phyloP scores from a whole-genome alignment of 92 coral and sea anemone species.

The Plumapathes pennacea region DNA sequence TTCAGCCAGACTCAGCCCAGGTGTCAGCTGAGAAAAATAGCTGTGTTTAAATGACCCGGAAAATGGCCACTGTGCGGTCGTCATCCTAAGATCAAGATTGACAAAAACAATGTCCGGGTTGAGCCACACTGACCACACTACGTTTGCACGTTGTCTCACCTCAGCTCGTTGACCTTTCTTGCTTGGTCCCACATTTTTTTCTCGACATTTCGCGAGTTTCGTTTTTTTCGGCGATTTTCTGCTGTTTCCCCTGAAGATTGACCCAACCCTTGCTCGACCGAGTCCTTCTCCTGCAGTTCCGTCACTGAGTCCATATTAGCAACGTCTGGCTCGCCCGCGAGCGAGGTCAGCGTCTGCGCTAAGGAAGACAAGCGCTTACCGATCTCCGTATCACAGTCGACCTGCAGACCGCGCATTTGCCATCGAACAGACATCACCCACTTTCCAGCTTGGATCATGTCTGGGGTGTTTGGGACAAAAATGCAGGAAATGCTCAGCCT shows the following conservation, averaged over 20 bases:
- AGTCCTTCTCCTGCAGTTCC: constrained; percentile 73
- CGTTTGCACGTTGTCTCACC: too few relatives aligned
- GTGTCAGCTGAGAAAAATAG: too few relatives aligned
- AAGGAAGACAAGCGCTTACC: constrained; percentile 90
- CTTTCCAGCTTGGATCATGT: constrained; percentile 87
- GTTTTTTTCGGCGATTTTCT: constrained; percentile 39
- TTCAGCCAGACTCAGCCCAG: too few relatives aligned
- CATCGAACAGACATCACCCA: constrained; percentile 97
- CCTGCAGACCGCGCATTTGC: constrained; percentile 97
- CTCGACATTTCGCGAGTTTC: constrained; percentile 65
- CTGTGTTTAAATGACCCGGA: too few relatives aligned
- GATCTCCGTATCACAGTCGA: constrained; percentile 87
- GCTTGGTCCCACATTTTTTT: constrained; percentile 99
- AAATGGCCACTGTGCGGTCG: too few relatives aligned
- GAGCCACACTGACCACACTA: too few relatives aligned
- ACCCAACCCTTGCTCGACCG: constrained; percentile 15
- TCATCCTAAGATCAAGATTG: too few relatives aligned
- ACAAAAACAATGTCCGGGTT: too few relatives aligned
- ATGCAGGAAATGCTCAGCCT: too few relatives aligned
- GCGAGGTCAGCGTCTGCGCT: constrained; percentile 90
- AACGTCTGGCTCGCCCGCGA: constrained; percentile 91
- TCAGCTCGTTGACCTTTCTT: constrained; percentile 85
- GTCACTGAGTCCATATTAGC: constrained; percentile 97
- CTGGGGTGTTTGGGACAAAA: constrained; percentile 11
- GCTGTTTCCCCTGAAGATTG: constrained; percentile 30